These are phyloP conservation scores for Phrynocephalus vlangalii DNA, from an alignment of 2,797 vertebrate genomes.

Conservation along the genomic window DNA sequence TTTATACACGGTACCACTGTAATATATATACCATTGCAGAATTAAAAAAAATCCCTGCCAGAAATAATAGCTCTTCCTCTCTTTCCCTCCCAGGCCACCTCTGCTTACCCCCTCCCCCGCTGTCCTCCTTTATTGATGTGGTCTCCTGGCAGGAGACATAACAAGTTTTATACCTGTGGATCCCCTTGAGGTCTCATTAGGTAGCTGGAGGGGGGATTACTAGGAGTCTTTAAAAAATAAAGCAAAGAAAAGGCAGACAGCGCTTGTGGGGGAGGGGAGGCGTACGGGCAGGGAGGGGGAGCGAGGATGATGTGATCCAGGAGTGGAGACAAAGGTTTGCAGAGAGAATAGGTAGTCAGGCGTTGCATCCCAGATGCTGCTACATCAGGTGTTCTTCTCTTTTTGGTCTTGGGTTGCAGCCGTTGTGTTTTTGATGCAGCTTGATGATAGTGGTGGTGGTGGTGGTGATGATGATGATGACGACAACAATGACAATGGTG, in stretches of 20 bases:
- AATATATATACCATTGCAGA: no score
- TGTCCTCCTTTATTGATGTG: conserved; percentile 76
- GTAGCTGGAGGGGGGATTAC: conserved; percentile 73
- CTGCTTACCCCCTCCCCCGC: conserved; percentile 45
- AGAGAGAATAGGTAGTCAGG: neutral
- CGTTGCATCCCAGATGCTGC: no score
- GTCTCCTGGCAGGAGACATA: conserved; percentile 71
- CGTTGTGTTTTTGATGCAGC: no score
- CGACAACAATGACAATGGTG: no score
- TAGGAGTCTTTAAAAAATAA: conserved; percentile 61
- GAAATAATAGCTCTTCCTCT: conserved; percentile 62
- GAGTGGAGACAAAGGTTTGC: conserved; percentile 60
- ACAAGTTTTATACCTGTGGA: conserved; percentile 77
- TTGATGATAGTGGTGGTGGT: no score
- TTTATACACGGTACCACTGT: no score
- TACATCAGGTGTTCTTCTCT: neutral
- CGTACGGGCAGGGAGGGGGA: conserved; percentile 66
- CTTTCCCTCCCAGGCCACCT: conserved; percentile 65
- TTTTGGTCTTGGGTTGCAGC: neutral
- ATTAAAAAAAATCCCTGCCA: conserved; percentile 59
- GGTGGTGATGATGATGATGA: no score
- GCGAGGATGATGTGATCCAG: conserved; percentile 62
- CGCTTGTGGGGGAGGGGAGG: conserved; percentile 34
- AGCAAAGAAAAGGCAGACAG: conserved; percentile 38
- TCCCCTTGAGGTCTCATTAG: conserved; percentile 83